Evolutionary conservation across 2,888 invertebrate species (phyloP).

Genomic region (Empis stercorea): DNA sequence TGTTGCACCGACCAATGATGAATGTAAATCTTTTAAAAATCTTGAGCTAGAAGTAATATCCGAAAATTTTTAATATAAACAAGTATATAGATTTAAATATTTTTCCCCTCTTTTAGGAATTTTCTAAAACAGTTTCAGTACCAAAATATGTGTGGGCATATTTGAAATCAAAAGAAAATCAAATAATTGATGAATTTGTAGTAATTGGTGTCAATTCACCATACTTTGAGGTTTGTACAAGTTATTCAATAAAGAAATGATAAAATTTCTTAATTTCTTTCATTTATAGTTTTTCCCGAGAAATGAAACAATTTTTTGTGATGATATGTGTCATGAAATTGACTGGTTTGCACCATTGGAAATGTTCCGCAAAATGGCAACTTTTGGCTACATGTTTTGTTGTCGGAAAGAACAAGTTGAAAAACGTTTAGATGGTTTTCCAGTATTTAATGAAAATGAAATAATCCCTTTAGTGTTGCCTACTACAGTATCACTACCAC

Average conservation of each 20-base stretch:
- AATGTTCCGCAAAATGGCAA: background rate
- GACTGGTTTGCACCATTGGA: background rate
- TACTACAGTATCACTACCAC: too few species aligned
- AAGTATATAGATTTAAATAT: background rate
- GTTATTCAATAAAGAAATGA: too few species aligned
- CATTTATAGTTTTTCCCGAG: background rate
- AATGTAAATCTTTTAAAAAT: background rate
- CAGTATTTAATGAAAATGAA: background rate
- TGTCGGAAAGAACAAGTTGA: background rate
- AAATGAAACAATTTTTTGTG: background rate
- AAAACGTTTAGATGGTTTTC: background rate
- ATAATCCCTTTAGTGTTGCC: too few species aligned
- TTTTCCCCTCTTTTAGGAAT: background rate
- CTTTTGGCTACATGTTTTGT: slow-evolving; percentile 1
- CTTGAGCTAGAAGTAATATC: background rate
- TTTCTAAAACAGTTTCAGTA: background rate
- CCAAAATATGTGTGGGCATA: background rate
- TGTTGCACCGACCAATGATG: background rate
- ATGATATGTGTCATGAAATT: slow-evolving; percentile 1
- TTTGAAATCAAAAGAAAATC: background rate
- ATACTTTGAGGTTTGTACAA: background rate
- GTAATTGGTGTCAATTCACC: background rate
- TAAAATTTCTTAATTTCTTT: background rate
- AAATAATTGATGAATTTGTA: background rate
- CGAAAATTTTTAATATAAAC: too few species aligned